Conservation (phyloP, 1,140 invertebrate species). For the Caenorhabditis brenneri region DNA sequence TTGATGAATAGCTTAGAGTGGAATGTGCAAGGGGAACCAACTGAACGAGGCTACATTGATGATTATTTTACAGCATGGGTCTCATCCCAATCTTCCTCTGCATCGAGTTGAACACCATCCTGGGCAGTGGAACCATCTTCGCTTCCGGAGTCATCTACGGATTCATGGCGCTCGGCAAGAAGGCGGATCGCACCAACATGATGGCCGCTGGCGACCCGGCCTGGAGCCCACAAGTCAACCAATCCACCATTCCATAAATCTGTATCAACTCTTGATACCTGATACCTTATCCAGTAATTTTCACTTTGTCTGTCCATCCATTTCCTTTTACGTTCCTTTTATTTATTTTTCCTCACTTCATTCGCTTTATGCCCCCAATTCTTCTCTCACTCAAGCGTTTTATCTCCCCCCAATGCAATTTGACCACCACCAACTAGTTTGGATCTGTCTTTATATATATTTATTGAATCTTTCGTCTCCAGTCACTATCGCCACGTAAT, state of each 20-base stretch:
- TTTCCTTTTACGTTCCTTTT: not conserved
- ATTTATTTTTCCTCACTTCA: not conserved
- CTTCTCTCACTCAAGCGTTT: conserved; percentile 12
- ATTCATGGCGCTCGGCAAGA: conserved; percentile 82
- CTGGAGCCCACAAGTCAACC: conserved; percentile 69
- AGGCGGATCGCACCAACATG: conserved; percentile 70
- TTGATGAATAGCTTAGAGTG: too few species aligned
- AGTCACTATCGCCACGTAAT: not conserved
- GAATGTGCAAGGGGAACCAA: too few species aligned
- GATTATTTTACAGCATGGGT: conserved; percentile 66
- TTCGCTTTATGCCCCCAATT: not conserved
- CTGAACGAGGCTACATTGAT: too few species aligned
- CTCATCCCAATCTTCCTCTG: conserved; percentile 79
- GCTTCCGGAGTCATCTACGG: conserved; percentile 86
- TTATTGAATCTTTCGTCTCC: not conserved
- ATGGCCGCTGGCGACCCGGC: conserved; percentile 66
- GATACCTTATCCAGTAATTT: conserved; percentile 25
- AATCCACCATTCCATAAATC: conserved; percentile 51
- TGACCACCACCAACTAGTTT: conserved; percentile 27
- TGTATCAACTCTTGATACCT: not conserved
- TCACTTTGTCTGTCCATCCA: conserved; percentile 47
- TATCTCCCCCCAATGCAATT: conserved; percentile 17
- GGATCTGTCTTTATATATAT: conserved; percentile 9
- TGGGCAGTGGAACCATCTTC: conserved; percentile 87
- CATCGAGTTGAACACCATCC: conserved; percentile 79